Conservation (phyloP, 2,888 invertebrate species). For the Trimorus sp. region DNA sequence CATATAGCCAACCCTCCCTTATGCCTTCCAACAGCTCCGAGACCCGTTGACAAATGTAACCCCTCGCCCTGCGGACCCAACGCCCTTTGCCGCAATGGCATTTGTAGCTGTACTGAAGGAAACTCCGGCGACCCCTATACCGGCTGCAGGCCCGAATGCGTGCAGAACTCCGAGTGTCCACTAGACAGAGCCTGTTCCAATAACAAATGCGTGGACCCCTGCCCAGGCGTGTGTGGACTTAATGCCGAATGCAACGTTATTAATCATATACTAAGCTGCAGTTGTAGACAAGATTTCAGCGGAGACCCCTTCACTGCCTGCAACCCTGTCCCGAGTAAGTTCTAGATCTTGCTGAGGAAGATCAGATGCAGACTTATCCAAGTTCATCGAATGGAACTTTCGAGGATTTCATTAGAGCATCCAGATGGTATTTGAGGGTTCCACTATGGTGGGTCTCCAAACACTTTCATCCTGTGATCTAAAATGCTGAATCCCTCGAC, state of each 20-base stretch:
- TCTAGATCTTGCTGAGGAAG: too few species aligned
- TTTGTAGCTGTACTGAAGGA: constrained; percentile 79
- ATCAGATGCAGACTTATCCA: too few species aligned
- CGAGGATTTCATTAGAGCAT: too few species aligned
- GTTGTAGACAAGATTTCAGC: constrained; percentile 82
- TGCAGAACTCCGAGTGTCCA: constrained; percentile 90
- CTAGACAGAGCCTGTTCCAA: constrained; percentile 89
- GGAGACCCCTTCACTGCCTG: constrained; percentile 84
- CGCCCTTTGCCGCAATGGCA: constrained; percentile 84
- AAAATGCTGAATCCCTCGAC: too few species aligned
- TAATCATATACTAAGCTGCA: constrained; percentile 86
- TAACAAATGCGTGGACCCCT: constrained; percentile 92
- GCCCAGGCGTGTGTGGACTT: constrained; percentile 89
- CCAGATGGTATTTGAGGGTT: too few species aligned
- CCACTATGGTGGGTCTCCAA: too few species aligned
- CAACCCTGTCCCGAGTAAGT: constrained; percentile 67
- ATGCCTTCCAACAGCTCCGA: constrained; percentile 65
- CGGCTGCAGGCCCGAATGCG: constrained; percentile 91
- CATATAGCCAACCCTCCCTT: too few species aligned
- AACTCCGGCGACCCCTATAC: constrained; percentile 82
- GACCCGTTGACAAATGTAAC: constrained; percentile 84
- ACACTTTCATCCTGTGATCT: too few species aligned
- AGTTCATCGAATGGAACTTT: too few species aligned
- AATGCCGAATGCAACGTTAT: constrained; percentile 90
- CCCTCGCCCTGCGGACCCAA: constrained; percentile 90